Base-by-base conservation (phyloP, 2,888 invertebrate species). In the Melinaea menophilus region DNA sequence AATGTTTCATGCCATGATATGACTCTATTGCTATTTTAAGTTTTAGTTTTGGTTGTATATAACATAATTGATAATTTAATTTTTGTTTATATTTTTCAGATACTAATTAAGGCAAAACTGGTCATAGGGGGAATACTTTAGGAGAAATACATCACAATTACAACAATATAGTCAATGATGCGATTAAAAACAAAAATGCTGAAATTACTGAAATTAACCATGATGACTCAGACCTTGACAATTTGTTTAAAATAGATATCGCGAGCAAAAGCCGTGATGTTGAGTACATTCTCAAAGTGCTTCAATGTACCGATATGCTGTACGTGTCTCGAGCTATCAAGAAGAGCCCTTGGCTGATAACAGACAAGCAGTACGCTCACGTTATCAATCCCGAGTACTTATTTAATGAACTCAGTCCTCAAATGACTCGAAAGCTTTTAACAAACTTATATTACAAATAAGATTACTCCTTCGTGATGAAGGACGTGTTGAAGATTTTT, bases 371-470 rank as follows among this genome's bases (percentile, higher is more conserved):
- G 62, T 84, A 84, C 65, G 76, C 78, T 4, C 70, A 84, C 66
- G 79, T 88, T 57, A 75, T 89, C 58, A 85, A 88, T 65, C 85
- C 88, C 4, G 71, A 81, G 56, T 80, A 84, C 69, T 71, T 88
- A 5, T 69, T 81, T 62, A 69, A 72, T 3, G 65, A 79, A 55
- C 71, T 88, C 1, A 79, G 79, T 48, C 87, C 82, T 5, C 70
- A 75, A 51, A 86, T 89, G 85, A 80, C 75, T 68, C 75, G 5
- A 81, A 80, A 73, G 84, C 82, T 7, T 73, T 76, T 51, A 79
- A 78, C 41, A 88, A 86, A 72, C 69, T 88, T 2, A 67, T 84
- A 61, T 73, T 85, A 11, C 72, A 75, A 33, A 79, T 88, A 55
- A 76, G 85, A 73, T 75, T 85, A 2, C 71, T 81, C 59, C 71